These are phyloP conservation scores for Erebia aethiops DNA, from an alignment of 2,888 invertebrate genomes.

Conservation along the genomic window DNA sequence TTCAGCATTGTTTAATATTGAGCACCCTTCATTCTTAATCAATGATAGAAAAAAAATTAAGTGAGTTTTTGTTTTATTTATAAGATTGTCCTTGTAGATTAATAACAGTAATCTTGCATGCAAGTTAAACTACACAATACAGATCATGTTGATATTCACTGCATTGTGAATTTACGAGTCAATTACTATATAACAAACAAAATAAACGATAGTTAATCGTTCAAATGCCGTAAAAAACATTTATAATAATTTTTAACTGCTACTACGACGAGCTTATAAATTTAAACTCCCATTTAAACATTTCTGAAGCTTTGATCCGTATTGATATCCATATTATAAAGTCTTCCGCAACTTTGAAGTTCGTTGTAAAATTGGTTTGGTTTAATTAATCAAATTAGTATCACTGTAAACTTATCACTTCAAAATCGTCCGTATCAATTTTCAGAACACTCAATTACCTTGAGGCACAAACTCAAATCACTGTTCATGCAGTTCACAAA, in stretches of 20 bases:
- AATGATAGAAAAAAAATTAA: too few relatives aligned
- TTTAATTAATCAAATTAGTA: slow-evolving; percentile 7
- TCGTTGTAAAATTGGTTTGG: not conserved
- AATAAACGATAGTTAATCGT: not conserved
- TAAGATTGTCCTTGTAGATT: too few relatives aligned
- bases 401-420: slow-evolving; percentile 18
- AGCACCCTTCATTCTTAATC: too few relatives aligned
- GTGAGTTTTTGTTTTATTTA: too few relatives aligned
- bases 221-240: not conserved
- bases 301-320: not conserved
- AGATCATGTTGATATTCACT: not conserved
- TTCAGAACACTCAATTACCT: slow-evolving; percentile 57
- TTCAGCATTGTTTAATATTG: too few relatives aligned
- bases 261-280: not conserved
- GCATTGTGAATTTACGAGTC: not conserved
- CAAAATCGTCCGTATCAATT: slow-evolving; percentile 8
- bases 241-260: not conserved
- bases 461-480: slow-evolving; percentile 71
- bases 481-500: slow-evolving; percentile 72
- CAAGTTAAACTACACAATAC: not conserved
- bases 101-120: too few relatives aligned
- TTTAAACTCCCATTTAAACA: not conserved
- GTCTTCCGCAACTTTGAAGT: not conserved
- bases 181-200: not conserved
- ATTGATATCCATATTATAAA: not conserved